These are phyloP conservation scores for Meloidogyne hapla DNA, from an alignment of 1,140 invertebrate species.

Conservation along the genomic window DNA sequence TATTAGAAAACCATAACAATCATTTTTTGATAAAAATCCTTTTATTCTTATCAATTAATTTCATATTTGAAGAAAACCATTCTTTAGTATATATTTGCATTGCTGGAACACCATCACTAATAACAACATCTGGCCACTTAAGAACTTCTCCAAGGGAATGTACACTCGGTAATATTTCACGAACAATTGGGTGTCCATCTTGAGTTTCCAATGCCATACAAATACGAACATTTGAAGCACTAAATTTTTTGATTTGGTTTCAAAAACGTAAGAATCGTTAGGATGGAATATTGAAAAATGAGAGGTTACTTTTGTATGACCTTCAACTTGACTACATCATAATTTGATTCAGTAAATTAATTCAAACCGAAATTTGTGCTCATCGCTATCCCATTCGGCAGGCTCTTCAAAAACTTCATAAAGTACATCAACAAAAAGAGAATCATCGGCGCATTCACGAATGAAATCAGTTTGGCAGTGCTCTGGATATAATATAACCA, in stretches of 20 bases:
- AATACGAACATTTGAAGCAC: slow-evolving; percentile 45
- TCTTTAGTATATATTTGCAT: slow-evolving; percentile 41
- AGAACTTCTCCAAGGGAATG: slow-evolving; percentile 36
- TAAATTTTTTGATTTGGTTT: slow-evolving; percentile 36
- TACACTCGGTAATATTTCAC: slow-evolving; percentile 16
- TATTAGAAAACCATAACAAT: neutral
- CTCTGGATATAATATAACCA: slow-evolving; percentile 81
- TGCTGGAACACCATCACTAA: slow-evolving; percentile 47
- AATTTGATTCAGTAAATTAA: no score
- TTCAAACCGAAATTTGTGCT: slow-evolving; percentile 42
- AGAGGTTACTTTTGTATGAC: no score
- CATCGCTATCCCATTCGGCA: slow-evolving; percentile 48
- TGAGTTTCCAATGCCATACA: slow-evolving; percentile 49
- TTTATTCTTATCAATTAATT: slow-evolving; percentile 8
- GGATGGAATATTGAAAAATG: no score
- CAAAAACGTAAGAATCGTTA: no score
- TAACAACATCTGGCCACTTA: slow-evolving; percentile 33
- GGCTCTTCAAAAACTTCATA: slow-evolving; percentile 45
- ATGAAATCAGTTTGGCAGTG: slow-evolving; percentile 67
- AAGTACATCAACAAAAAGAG: slow-evolving; percentile 40
- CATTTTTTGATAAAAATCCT: neutral
- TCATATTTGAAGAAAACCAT: neutral
- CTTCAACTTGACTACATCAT: no score
- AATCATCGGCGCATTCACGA: slow-evolving; percentile 53
- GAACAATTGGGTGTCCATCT: slow-evolving; percentile 33